Evolutionary conservation across 2,113 vertebrate genomes (phyloP).

Genomic region (Montifringilla adamsi): DNA sequence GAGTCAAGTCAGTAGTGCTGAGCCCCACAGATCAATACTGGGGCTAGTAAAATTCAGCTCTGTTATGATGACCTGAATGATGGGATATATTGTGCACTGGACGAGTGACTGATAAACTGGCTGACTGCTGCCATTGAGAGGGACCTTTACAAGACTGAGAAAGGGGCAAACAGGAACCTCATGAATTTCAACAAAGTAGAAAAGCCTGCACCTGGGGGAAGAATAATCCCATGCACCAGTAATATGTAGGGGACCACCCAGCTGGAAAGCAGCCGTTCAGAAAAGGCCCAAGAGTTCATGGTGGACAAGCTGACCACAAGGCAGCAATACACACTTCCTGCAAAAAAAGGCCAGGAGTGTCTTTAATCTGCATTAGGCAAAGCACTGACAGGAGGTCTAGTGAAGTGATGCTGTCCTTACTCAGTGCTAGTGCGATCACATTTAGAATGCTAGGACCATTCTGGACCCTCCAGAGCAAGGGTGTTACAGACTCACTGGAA

Average conservation of each 20-base stretch:
- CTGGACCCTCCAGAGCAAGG: neutral
- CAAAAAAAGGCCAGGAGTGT: neutral
- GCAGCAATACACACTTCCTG: neutral
- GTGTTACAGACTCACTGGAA: neutral
- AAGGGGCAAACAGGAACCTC: neutral
- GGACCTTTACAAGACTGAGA: neutral
- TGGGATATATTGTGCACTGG: neutral
- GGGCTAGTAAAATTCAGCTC: neutral
- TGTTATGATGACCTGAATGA: neutral
- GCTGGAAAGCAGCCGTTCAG: neutral
- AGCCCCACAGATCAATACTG: neutral
- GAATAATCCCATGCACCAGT: neutral
- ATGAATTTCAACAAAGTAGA: neutral
- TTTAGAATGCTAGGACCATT: neutral
- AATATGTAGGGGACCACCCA: neutral
- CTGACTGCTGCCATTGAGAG: neutral
- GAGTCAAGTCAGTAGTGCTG: neutral
- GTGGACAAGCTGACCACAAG: neutral
- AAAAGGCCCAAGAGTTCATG: fast-evolving
- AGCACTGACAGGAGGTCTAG: neutral
- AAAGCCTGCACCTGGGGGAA: neutral
- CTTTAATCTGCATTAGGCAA: neutral
- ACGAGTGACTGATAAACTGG: neutral
- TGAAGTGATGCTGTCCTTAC: neutral
- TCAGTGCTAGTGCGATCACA: neutral